These are phyloP conservation scores for Nemapogon koenigi DNA, from an alignment of 2,888 invertebrate genomes.

Conservation along the genomic window DNA sequence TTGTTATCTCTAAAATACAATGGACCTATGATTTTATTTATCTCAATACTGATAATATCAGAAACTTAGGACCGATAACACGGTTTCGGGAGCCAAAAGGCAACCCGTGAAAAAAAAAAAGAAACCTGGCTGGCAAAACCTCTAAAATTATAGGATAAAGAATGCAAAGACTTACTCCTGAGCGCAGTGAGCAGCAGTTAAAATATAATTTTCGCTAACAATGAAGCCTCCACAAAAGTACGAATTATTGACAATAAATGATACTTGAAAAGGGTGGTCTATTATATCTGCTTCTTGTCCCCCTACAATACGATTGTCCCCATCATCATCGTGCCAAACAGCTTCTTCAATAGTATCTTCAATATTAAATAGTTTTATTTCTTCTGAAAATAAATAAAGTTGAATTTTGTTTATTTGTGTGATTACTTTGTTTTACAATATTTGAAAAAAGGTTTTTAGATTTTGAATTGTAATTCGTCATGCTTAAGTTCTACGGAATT, in stretches of 20 bases:
- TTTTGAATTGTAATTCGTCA: no score
- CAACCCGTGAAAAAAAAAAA: no score
- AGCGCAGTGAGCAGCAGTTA: constrained; percentile 58
- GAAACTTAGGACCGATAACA: no score
- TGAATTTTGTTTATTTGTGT: neutral
- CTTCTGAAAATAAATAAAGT: neutral
- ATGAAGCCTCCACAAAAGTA: constrained; percentile 58
- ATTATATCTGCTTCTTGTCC: constrained; percentile 41
- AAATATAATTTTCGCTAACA: constrained; percentile 41
- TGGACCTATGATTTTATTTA: no score
- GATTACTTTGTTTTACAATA: constrained; percentile 10
- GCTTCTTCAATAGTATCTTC: neutral
- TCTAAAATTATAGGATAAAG: no score
- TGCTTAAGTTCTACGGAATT: no score
- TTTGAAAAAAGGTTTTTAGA: no score
- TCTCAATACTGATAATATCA: no score
- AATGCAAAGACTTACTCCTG: constrained; percentile 41
- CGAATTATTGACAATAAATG: constrained; percentile 42
- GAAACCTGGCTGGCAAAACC: no score
- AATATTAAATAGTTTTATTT: neutral
- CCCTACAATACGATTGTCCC: constrained; percentile 40
- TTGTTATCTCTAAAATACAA: no score
- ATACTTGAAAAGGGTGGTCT: constrained; percentile 50
- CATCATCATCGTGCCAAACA: constrained; percentile 14
- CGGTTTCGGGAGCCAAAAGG: no score